A percentile compares a stretch with the other conserved stretches of the same genome.
Evolutionary conservation across 1,140 invertebrate genomes (phyloP).

Genomic region (Bombus soroeensis): DNA sequence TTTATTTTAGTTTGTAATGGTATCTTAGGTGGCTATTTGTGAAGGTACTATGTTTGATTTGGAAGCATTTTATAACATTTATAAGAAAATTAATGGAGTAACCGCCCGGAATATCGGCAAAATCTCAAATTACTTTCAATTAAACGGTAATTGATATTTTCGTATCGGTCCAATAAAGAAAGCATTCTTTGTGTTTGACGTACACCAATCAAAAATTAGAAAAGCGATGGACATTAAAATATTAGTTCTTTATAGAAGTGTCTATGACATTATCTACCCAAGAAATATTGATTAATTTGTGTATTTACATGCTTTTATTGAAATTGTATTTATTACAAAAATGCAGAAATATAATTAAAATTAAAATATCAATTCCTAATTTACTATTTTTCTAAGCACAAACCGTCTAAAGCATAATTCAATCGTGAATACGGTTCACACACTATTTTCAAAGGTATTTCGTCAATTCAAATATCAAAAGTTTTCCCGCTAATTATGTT

Average conservation of each 20-base stretch:
- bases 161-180: no score
- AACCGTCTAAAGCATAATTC: no score
- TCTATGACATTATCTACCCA: no score
- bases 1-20: background rate
- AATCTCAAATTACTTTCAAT: no score
- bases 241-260: no score
- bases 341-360: background rate
- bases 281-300: no score
- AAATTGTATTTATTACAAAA: background rate
- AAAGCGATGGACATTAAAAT: no score
- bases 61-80: no score
- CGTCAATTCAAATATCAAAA: background rate
- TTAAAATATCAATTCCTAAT: background rate
- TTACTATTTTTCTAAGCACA: background rate
- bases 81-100: no score
- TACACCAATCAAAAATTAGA: no score
- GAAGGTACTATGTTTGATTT: no score
- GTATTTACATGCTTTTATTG: background rate
- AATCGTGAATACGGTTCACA: background rate
- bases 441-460: background rate
- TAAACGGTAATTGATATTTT: background rate
- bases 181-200: background rate
- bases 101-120: fast-evolving
- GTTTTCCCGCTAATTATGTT: conserved; percentile 9
- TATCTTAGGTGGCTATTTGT: background rate